A percentile compares a stretch with the other conserved stretches of the same genome.
Evolutionary conservation across 2,888 invertebrate species (phyloP).

Genomic region (Acrocera orbiculus): DNA sequence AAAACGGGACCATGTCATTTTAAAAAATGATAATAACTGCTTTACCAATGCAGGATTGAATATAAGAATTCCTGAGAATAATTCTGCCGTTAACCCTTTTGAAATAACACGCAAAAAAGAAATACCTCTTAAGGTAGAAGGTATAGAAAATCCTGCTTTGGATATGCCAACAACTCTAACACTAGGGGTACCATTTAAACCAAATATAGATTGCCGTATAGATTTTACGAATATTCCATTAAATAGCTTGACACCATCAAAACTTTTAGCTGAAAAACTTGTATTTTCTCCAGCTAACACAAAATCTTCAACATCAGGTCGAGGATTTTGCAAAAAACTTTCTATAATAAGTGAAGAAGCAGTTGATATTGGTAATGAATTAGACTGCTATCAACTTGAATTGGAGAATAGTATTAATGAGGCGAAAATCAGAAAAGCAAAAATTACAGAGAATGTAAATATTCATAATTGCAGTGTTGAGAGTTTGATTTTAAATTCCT

Average conservation of each 20-base stretch:
- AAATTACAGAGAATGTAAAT: no score
- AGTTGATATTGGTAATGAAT: slow-evolving; percentile 28
- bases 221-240: slow-evolving; percentile 17
- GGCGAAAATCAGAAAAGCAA: slow-evolving; percentile 23
- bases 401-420: slow-evolving; percentile 32
- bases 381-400: slow-evolving; percentile 30
- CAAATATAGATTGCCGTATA: slow-evolving; percentile 26
- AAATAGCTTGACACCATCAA: slow-evolving; percentile 24
- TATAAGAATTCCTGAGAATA: slow-evolving; percentile 21
- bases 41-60: slow-evolving; percentile 27
- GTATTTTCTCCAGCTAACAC: slow-evolving; percentile 16
- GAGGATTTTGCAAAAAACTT: no score
- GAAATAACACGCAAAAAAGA: slow-evolving; percentile 22
- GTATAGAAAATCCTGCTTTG: slow-evolving; percentile 16
- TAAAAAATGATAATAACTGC: slow-evolving; percentile 15
- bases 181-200: slow-evolving; percentile 26
- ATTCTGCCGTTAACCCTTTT: slow-evolving; percentile 24
- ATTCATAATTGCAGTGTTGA: no score
- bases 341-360: slow-evolving; percentile 26
- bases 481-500: no score
- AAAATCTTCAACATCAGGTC: slow-evolving; percentile 12
- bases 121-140: slow-evolving; percentile 7
- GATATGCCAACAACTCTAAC: slow-evolving; percentile 18
- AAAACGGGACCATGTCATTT: background rate
- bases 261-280: slow-evolving; percentile 25